These are phyloP conservation scores for Decapterus maruadsi DNA, from an alignment of 2,797 vertebrate species.

Conservation along the genomic window DNA sequence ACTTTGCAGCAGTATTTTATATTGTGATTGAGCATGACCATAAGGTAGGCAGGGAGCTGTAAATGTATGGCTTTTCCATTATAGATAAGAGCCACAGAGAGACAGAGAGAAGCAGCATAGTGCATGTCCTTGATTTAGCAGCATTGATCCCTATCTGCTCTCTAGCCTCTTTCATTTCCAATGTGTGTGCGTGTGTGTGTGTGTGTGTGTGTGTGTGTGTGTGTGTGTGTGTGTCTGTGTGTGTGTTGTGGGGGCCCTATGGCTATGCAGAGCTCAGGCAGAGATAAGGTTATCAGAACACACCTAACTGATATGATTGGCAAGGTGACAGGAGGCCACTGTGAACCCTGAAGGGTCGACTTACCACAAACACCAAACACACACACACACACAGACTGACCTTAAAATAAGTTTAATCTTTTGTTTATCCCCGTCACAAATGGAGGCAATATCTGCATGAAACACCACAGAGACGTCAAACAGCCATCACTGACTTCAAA, in stretches of 20 bases:
- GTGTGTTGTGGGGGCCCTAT: slow-evolving; percentile 56
- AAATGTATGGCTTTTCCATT: slow-evolving; percentile 83
- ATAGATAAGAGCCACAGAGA: slow-evolving; percentile 82
- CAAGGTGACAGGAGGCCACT: slow-evolving; percentile 80
- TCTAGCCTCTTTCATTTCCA: slow-evolving; percentile 75
- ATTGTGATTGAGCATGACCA: slow-evolving; percentile 75
- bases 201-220: slow-evolving; percentile 8
- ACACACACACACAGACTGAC: slow-evolving; percentile 54
- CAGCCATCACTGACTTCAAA: slow-evolving; percentile 71
- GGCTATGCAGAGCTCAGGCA: slow-evolving; percentile 78
- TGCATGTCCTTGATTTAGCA: slow-evolving; percentile 83
- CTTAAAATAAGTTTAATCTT: slow-evolving; percentile 79
- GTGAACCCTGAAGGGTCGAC: slow-evolving; percentile 57
- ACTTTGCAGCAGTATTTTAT: slow-evolving; percentile 73
- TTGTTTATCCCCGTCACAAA: slow-evolving; percentile 81
- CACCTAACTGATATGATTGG: slow-evolving; percentile 84
- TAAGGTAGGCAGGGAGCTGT: slow-evolving; percentile 71
- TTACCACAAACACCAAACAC: slow-evolving; percentile 48
- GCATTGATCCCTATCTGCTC: slow-evolving; percentile 81
- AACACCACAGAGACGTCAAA: slow-evolving; percentile 72
- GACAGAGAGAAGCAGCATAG: slow-evolving; percentile 78
- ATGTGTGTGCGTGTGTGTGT: slow-evolving; percentile 31
- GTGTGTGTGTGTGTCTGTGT: slow-evolving; percentile 24
- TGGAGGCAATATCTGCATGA: slow-evolving; percentile 78
- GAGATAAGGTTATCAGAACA: slow-evolving; percentile 84